Percentiles rank a stretch among this genome's conserved stretches.
Evolutionary conservation across 2,888 invertebrate genomes (phyloP).

Genomic region (Spatulosminthurus flaviceps): DNA sequence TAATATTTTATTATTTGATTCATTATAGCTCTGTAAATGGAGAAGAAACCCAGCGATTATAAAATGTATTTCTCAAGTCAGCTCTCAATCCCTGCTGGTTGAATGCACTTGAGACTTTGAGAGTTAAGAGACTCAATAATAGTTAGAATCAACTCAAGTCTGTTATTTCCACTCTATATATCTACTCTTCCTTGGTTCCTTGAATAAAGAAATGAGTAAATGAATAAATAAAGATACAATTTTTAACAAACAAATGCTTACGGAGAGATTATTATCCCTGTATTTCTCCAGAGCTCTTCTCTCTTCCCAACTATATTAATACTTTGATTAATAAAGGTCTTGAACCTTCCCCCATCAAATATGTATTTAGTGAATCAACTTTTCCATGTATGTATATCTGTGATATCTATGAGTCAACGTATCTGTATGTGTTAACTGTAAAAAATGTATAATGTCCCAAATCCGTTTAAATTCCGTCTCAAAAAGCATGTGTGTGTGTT

Average conservation of each 20-base stretch:
- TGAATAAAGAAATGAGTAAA: slow-evolving; percentile 25
- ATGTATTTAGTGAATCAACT: too few species aligned
- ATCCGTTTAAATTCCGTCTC: too few species aligned
- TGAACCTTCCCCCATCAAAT: too few species aligned
- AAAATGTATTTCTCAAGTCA: neutral
- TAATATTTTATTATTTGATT: slow-evolving; percentile 3
- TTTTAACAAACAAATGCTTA: neutral
- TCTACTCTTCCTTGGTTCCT: neutral
- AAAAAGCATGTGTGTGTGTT: too few species aligned
- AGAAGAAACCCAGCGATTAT: neutral
- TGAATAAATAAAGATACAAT: slow-evolving; percentile 27
- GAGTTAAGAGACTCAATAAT: neutral
- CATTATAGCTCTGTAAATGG: neutral
- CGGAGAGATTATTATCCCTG: neutral
- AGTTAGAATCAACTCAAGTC: too few species aligned
- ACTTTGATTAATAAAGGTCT: too few species aligned
- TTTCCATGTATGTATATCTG: too few species aligned
- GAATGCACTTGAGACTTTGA: too few species aligned
- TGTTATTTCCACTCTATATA: too few species aligned
- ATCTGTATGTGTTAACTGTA: too few species aligned
- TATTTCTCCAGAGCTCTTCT: slow-evolving; percentile 8
- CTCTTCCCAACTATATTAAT: neutral
- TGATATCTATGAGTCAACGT: too few species aligned
- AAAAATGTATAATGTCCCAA: too few species aligned
- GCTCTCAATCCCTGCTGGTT: neutral